These are phyloP conservation scores for Lasioglossum lativentre DNA, from an alignment of 2,888 invertebrate species.

Conservation along the genomic window DNA sequence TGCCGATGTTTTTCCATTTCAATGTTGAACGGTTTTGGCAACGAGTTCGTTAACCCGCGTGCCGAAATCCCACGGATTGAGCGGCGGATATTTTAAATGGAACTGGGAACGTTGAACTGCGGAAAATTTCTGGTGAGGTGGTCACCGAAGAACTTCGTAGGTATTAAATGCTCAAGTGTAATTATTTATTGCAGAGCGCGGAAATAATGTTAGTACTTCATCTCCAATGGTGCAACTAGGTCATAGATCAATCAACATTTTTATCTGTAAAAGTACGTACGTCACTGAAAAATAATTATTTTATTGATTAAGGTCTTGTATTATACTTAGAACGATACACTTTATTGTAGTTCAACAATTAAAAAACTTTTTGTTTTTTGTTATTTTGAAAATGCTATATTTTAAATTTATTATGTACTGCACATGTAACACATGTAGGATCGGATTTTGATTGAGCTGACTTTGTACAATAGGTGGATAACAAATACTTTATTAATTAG, in stretches of 20 bases:
- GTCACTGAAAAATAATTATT: background rate
- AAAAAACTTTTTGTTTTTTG: too few relatives aligned
- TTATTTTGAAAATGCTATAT: background rate
- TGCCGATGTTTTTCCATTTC: constrained; percentile 36
- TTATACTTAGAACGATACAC: too few relatives aligned
- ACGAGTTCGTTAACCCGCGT: constrained; percentile 47
- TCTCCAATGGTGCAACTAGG: background rate
- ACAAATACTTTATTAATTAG: too few relatives aligned
- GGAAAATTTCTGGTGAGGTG: constrained; percentile 15
- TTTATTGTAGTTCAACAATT: background rate
- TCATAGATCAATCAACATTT: background rate
- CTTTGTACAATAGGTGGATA: too few relatives aligned
- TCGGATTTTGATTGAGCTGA: too few relatives aligned
- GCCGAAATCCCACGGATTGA: constrained; percentile 24
- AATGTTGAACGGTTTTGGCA: constrained; percentile 47
- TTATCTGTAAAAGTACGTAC: background rate
- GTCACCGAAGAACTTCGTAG: background rate
- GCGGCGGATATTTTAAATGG: constrained; percentile 37
- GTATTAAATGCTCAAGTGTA: background rate
- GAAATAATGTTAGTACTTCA: background rate
- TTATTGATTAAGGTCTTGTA: background rate
- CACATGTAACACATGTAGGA: too few relatives aligned
- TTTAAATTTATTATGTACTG: background rate
- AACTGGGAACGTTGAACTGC: constrained; percentile 19
- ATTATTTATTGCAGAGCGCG: background rate